phyloP scores from a whole-genome alignment of 2,888 invertebrate genomes.

The Melolontha melolontha region DNA sequence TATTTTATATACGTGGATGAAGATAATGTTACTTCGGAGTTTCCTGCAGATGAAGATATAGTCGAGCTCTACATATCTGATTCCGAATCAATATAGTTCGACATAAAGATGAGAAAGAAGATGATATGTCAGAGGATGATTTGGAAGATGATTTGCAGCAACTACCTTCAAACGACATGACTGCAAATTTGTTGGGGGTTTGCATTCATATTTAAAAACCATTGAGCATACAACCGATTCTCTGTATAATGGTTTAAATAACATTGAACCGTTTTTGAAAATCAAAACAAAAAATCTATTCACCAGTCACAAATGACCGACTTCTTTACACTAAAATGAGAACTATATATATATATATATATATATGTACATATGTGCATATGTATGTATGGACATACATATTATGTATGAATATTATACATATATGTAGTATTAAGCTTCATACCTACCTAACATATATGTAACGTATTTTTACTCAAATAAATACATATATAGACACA shows the following conservation, averaged over 20 bases:
- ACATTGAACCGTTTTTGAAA: too few relatives aligned
- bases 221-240: constrained; percentile 19
- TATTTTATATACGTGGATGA: constrained; percentile 42
- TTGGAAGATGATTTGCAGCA: constrained; percentile 38
- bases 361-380: too few relatives aligned
- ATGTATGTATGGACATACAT: too few relatives aligned
- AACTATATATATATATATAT: too few relatives aligned
- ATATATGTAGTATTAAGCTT: too few relatives aligned
- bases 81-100: constrained; percentile 23
- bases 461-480: too few relatives aligned
- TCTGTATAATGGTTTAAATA: constrained; percentile 12
- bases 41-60: constrained; percentile 46
- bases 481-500: too few relatives aligned
- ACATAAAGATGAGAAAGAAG: constrained; percentile 40
- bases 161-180: constrained; percentile 41
- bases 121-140: constrained; percentile 33
- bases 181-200: constrained; percentile 41
- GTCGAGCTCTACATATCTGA: constrained; percentile 41
- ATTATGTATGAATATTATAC: too few relatives aligned
- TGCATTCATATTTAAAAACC: constrained; percentile 14
- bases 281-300: too few relatives aligned
- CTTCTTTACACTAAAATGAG: too few relatives aligned
- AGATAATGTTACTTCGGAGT: constrained; percentile 42
- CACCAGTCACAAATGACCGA: too few relatives aligned
- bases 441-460: too few relatives aligned